Percentiles rank a stretch among this genome's conserved stretches.
Evolutionary conservation across 2,888 invertebrate genomes (phyloP).

Genomic region (Ptychoptera albimana): DNA sequence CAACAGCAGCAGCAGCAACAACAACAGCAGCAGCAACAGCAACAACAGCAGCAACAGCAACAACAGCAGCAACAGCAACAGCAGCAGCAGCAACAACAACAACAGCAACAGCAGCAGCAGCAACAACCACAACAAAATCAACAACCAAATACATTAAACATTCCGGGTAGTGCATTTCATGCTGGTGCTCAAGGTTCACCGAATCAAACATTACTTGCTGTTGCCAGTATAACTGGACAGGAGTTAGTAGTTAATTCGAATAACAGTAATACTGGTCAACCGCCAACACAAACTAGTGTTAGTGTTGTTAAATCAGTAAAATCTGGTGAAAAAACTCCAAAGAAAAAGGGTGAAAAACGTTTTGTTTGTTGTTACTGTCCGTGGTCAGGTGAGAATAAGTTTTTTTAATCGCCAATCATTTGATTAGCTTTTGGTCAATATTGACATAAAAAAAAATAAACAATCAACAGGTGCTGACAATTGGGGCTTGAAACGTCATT

Average conservation of each 20-base stretch:
- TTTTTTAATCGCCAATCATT: neutral
- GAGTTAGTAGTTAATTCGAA: constrained; percentile 2
- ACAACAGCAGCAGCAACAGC: constrained; percentile 39
- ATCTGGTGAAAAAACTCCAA: neutral
- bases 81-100: neutral
- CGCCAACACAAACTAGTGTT: constrained; percentile 12
- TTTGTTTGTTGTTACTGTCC: constrained; percentile 81
- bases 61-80: constrained; percentile 4
- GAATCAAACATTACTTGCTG: constrained; percentile 14
- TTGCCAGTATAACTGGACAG: constrained; percentile 22
- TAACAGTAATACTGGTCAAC: neutral
- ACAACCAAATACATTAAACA: constrained; percentile 3
- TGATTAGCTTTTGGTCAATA: neutral
- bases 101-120: neutral
- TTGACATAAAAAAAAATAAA: neutral
- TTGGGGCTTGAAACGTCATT: constrained; percentile 83
- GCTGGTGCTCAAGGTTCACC: constrained; percentile 22
- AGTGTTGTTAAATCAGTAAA: constrained; percentile 1
- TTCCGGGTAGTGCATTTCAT: constrained; percentile 16
- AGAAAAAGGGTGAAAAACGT: constrained; percentile 40
- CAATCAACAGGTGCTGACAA: constrained; percentile 53
- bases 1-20: constrained; percentile 27
- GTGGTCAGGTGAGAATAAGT: constrained; percentile 46
- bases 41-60: constrained; percentile 16
- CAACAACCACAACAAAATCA: neutral